Conservation (phyloP, 2,113 vertebrate species). For the Microcebus griseorufus region DNA sequence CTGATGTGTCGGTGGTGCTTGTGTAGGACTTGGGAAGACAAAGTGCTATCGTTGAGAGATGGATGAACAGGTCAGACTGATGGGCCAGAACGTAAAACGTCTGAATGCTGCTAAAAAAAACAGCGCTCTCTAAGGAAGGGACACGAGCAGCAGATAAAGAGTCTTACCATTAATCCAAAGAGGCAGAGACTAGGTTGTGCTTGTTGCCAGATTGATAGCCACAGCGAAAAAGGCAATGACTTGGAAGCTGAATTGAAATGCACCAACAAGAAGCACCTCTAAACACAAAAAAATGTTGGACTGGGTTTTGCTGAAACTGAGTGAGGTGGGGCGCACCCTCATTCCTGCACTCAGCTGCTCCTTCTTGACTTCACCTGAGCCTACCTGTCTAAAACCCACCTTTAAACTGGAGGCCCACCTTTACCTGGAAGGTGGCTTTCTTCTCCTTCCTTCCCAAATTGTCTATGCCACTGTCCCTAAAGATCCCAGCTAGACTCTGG, state of each 20-base stretch:
- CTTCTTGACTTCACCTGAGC: background rate
- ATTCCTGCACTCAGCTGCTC: background rate
- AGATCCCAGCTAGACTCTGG: slow-evolving; percentile 30
- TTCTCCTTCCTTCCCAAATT: slow-evolving; percentile 21
- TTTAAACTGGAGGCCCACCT: slow-evolving; percentile 56
- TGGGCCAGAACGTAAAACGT: slow-evolving; percentile 90
- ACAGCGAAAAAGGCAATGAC: background rate
- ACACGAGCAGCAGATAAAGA: slow-evolving; percentile 56
- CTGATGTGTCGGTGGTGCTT: background rate
- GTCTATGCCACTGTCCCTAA: background rate
- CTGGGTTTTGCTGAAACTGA: slow-evolving; percentile 90
- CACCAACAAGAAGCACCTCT: slow-evolving; percentile 89
- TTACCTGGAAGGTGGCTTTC: background rate
- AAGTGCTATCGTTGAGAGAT: slow-evolving; percentile 87
- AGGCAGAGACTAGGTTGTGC: background rate
- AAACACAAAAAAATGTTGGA: slow-evolving; percentile 90
- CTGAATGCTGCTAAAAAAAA: slow-evolving; percentile 88
- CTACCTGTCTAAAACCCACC: slow-evolving; percentile 59
- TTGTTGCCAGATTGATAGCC: background rate
- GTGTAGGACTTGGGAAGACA: slow-evolving; percentile 24
- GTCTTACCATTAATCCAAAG: background rate
- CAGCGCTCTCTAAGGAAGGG: slow-evolving; percentile 86
- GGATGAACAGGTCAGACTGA: slow-evolving; percentile 88
- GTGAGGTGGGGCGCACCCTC: slow-evolving; percentile 84
- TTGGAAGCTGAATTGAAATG: slow-evolving; percentile 86